Conservation (phyloP, 1,140 invertebrate species). For the Cataglyphis hispanica region DNA sequence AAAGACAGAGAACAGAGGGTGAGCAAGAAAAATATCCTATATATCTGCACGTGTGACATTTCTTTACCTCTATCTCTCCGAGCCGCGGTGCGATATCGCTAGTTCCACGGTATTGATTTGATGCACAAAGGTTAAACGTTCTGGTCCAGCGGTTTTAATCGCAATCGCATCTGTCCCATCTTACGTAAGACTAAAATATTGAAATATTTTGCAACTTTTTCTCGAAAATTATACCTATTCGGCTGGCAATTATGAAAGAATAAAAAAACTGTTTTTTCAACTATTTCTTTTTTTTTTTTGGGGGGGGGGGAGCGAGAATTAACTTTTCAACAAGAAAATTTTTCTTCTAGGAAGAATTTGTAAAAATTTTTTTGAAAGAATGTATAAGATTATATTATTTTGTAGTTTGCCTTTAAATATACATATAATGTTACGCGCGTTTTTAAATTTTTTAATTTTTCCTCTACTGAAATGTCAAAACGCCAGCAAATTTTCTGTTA, state of each 20-base stretch:
- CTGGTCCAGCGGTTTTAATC: conserved; percentile 28
- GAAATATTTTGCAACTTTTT: conserved; percentile 35
- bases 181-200: background rate
- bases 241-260: background rate
- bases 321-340: background rate
- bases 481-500: background rate
- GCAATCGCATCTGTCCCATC: conserved; percentile 25
- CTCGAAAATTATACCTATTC: background rate
- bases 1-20: background rate
- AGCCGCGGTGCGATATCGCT: conserved; percentile 39
- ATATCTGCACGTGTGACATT: conserved; percentile 51
- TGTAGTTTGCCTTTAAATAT: background rate
- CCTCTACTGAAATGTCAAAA: background rate
- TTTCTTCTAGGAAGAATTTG: background rate
- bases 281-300: background rate
- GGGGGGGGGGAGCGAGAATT: background rate
- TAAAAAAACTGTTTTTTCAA: too few species aligned
- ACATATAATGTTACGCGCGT: background rate
- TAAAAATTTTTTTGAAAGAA: background rate
- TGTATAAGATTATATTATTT: background rate
- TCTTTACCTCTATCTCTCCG: conserved; percentile 27
- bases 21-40: conserved; percentile 40
- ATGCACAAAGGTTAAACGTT: conserved; percentile 59
- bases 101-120: conserved; percentile 41
- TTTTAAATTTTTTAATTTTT: background rate